Conservation (phyloP, 2,888 invertebrate species). For the Autographa gamma region DNA sequence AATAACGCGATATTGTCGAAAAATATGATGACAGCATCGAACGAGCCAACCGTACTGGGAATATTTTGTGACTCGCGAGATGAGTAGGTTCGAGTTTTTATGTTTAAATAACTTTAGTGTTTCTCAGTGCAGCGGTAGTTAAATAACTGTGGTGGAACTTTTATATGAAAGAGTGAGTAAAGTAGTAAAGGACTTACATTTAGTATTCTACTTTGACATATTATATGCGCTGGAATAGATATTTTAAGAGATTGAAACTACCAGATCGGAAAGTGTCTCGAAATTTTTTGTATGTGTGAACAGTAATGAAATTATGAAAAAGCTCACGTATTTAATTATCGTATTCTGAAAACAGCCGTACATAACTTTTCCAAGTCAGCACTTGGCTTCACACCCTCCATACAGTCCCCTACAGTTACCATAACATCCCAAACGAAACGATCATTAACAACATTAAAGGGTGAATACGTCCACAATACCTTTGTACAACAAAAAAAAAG, state of each 20-base stretch:
- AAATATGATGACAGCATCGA: conserved; percentile 64
- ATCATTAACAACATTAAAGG: conserved; percentile 52
- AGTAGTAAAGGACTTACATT: too few species aligned
- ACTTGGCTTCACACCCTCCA: conserved; percentile 15
- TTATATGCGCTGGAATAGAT: too few species aligned
- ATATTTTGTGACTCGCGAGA: conserved; percentile 47
- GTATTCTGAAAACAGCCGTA: too few species aligned
- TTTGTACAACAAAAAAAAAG: conserved; percentile 64
- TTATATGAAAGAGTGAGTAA: too few species aligned
- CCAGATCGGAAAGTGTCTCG: too few species aligned
- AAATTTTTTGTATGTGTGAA: too few species aligned
- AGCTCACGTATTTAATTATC: too few species aligned
- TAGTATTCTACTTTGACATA: too few species aligned
- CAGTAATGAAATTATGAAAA: too few species aligned
- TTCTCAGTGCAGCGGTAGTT: background rate
- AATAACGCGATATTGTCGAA: conserved; percentile 65
- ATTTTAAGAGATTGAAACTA: too few species aligned
- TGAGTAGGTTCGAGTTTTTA: background rate
- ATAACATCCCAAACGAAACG: conserved; percentile 24
- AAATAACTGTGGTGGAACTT: background rate
- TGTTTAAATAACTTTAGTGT: conserved; percentile 2
- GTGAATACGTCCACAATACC: conserved; percentile 46
- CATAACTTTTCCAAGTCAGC: background rate
- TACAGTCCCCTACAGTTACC: background rate
- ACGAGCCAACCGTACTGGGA: conserved; percentile 55